Evolutionary conservation across 2,113 vertebrate genomes (phyloP).

Genomic region (Perccottus glenii): DNA sequence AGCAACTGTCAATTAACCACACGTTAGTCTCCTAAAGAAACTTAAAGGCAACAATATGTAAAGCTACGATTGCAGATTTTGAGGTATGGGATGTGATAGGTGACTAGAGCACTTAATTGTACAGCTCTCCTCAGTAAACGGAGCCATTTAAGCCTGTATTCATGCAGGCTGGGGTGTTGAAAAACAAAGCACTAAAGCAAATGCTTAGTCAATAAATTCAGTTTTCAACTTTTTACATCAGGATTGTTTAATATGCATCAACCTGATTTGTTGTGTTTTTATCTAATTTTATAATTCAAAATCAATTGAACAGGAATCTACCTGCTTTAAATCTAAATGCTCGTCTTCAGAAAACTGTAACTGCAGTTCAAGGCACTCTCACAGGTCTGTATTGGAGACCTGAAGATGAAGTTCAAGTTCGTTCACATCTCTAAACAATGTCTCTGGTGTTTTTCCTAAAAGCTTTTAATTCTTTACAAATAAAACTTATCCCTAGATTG

Average conservation of each 20-base stretch:
- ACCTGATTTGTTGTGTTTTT: conserved; percentile 35
- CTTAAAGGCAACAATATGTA: conserved; percentile 69
- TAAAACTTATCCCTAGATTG: conserved; percentile 48
- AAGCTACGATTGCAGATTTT: conserved; percentile 44
- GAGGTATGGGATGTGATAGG: conserved; percentile 53
- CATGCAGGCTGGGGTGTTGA: conserved; percentile 49
- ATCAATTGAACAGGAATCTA: conserved; percentile 38
- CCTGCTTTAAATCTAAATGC: conserved; percentile 56
- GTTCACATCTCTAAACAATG: conserved; percentile 63
- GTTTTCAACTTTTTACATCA: conserved; percentile 30
- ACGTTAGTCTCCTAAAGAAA: conserved; percentile 44
- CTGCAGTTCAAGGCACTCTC: conserved; percentile 79
- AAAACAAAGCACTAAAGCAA: conserved; percentile 29
- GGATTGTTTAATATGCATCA: conserved; percentile 35
- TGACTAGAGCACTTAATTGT: conserved; percentile 35
- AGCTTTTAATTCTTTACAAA: conserved; percentile 61
- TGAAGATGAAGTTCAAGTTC: conserved; percentile 75
- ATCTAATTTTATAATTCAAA: conserved; percentile 43
- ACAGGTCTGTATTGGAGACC: conserved; percentile 60
- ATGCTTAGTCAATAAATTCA: conserved; percentile 12
- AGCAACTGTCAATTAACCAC: conserved; percentile 1
- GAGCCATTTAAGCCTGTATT: conserved; percentile 53
- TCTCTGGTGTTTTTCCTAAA: conserved; percentile 67
- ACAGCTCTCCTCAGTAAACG: conserved; percentile 39
- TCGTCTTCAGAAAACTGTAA: conserved; percentile 64